Conservation (phyloP, 2,797 vertebrate genomes). For the Chaenodraco wilsoni region DNA sequence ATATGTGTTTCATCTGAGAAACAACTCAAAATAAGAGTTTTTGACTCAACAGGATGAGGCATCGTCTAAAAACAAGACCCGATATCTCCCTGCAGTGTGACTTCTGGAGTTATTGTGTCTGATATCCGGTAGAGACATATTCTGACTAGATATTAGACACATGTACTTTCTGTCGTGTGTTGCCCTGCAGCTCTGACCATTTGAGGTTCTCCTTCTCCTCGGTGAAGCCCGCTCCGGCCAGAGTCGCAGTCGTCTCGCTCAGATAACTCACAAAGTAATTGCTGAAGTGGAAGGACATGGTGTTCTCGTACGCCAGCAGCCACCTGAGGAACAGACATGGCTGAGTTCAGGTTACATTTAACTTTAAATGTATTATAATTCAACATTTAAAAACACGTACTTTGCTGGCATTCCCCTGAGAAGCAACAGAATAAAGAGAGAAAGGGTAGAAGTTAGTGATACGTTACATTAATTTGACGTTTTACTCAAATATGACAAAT, state of each 20-base stretch:
- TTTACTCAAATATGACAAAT: slow-evolving; percentile 25
- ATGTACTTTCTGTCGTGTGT: too few relatives aligned
- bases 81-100: too few relatives aligned
- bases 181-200: slow-evolving; percentile 78
- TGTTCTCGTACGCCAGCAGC: slow-evolving; percentile 92
- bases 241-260: slow-evolving; percentile 89
- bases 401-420: slow-evolving; percentile 78
- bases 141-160: too few relatives aligned
- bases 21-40: too few relatives aligned
- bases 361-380: neutral
- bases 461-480: neutral
- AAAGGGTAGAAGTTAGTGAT: slow-evolving; percentile 17
- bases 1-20: too few relatives aligned
- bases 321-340: slow-evolving; percentile 79
- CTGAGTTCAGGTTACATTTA: neutral
- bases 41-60: too few relatives aligned
- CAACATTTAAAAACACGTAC: slow-evolving; percentile 62
- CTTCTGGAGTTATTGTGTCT: too few relatives aligned
- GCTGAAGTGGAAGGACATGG: slow-evolving; percentile 94
- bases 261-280: slow-evolving; percentile 94
- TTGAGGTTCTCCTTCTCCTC: slow-evolving; percentile 92
- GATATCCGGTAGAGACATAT: too few relatives aligned
- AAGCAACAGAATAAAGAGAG: slow-evolving; percentile 52
- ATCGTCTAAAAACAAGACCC: too few relatives aligned
- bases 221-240: slow-evolving; percentile 89